Base-by-base conservation (phyloP, 2,797 vertebrate genomes). In the Danio choprae region DNA sequence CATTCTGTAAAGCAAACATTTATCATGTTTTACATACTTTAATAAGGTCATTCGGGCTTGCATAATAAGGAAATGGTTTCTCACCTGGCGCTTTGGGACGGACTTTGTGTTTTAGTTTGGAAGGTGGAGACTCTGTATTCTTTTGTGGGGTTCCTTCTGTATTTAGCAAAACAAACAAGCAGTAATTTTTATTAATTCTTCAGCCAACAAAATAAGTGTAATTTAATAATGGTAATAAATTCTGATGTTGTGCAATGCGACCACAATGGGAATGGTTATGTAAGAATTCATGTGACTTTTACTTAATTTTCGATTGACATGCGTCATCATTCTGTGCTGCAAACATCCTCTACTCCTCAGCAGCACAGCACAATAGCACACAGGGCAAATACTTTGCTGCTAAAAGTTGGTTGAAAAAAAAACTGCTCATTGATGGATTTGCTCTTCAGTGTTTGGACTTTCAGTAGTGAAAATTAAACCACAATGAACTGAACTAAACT, bases 1-100 rank as follows among this genome's bases (percentile, higher is more conserved):
- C 74, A 67, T 71, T 92, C 98, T 99, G 88, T 8, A 79, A 68
- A 76, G 67, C n/a, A 83, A 53, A 62, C 0, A 48, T 67, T 7
- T 15, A 18, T 58, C 5, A 16, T 40, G 29, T 29, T 74, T 59
- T 36, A 6, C 13, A 53, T 20, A 6, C 13, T 36, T 11, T 4
- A 77, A 58, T 59, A 18, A 44, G 7, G 7, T 5, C 0, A 20
- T 53, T 62, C 0, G 29, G 58, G 7, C 7, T 60, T 15, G 43
- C 18, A 10, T 5, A 15, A 11, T 77, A 5, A 36, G 8, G 22
- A 8, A 40, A 41, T 41, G 5, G 77, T n/a, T 16, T 88, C 93
- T 91, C 83, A 95, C 94, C 88, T 77, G 91, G 88, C 70, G 85
- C 86, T 55, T 89, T 87, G 2, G 60, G 38, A 55, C 44, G 85